Percentiles rank a stretch among this genome's conserved stretches.
Evolutionary conservation across 2,888 invertebrate genomes (phyloP).

Genomic region (Caenorhabditis sinica): DNA sequence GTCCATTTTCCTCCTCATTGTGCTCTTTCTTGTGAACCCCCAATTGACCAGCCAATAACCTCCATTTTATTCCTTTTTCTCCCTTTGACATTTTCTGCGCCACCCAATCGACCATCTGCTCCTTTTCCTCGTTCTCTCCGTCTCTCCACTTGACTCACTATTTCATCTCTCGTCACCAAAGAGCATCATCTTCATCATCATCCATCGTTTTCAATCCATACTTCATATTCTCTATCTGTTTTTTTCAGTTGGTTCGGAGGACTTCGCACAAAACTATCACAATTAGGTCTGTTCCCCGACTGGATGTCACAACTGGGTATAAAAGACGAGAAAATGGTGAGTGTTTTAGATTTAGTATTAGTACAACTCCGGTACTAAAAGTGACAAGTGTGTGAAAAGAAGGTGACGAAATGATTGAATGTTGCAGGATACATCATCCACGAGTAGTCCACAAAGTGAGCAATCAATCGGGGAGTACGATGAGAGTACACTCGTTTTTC

Average conservation of each 20-base stretch:
- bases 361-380: slow-evolving; percentile 10
- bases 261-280: slow-evolving; percentile 73
- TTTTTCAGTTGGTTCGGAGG: slow-evolving; percentile 77
- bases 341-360: slow-evolving; percentile 7
- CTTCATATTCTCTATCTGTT: background rate
- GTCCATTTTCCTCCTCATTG: background rate
- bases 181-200: slow-evolving; percentile 19
- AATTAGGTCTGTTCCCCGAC: slow-evolving; percentile 74
- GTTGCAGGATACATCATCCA: slow-evolving; percentile 56
- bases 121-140: slow-evolving; percentile 22
- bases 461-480: slow-evolving; percentile 66
- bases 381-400: slow-evolving; percentile 11
- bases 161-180: slow-evolving; percentile 35
- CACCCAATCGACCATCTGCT: slow-evolving; percentile 60
- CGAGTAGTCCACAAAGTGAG: slow-evolving; percentile 59
- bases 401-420: slow-evolving; percentile 52
- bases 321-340: slow-evolving; percentile 61
- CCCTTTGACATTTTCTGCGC: slow-evolving; percentile 41
- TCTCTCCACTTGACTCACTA: slow-evolving; percentile 43
- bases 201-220: slow-evolving; percentile 4
- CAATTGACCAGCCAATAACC: slow-evolving; percentile 22
- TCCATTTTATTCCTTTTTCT: slow-evolving; percentile 29
- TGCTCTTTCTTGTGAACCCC: background rate
- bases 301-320: slow-evolving; percentile 77
- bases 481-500: slow-evolving; percentile 67